Base-by-base conservation (phyloP, 2,888 invertebrate genomes). In the Dorcus parallelipipedus region DNA sequence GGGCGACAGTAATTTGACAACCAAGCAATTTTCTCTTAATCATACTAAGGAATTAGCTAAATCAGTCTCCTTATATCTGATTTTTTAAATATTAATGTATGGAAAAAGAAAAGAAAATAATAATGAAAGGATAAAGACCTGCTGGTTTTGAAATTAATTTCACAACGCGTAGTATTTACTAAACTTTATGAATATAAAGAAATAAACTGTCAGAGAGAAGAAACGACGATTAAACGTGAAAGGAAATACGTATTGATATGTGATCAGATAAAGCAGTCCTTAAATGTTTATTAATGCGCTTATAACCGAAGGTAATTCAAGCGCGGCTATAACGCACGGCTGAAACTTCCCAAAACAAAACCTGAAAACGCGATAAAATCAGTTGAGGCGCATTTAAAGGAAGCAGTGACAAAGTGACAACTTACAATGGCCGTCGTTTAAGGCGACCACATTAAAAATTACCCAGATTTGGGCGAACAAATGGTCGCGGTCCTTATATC, bases 361-460 rank as follows among this genome's bases (percentile, higher is more conserved):
- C 67, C 60, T 63, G 54, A 62, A 64, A 49, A 59, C 63, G 58
- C 64, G 68, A 69, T 69, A 66, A 63, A 58, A 70, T 69, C 69
- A 62, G 48, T 48, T 57, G 63, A 66, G 68, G 64, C 66, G 67
- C 61, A 59, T 62, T 64, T 58, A 64, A 53, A 52, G 58, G 57
- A 65, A 62, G 63, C 65, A 62, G 64, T 67, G 70, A 71, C 67
- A 69, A 64, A 58, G 59, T 61, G 64, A 64, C 64, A 62, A 58
- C 58, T 66, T 69, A 71, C 70, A 70, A 70, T 67, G 67, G 63
- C 64, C 69, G 67, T 69, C 67, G 67, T 67, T 64, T 64, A 65
- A 65, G 62, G 59, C 65, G 72, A 66, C 69, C 67, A 62, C 67
- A 71, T 73, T 72, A 73, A 73, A 72, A 71, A 72, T 72, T 70